Base-by-base conservation (phyloP, 2,797 vertebrate genomes). In the Nasua narica region DNA sequence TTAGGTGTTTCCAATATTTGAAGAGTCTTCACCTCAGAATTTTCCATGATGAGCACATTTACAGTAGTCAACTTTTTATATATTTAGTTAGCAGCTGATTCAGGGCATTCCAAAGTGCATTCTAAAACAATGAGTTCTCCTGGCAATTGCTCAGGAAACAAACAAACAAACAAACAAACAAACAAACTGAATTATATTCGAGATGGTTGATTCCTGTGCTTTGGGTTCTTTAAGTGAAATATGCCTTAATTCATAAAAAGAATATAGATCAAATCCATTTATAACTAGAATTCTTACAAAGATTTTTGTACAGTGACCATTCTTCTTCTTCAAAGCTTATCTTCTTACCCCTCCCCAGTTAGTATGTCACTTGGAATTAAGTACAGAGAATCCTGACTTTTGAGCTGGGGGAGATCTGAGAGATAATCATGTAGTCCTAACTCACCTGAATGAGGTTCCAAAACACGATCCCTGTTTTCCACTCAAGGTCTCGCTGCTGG, bases 31-130 rank as follows among this genome's bases (percentile, higher is more conserved):
- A 94, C 56, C 72, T 58, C 60, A 79, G 69, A 94, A 92, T 97
- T 97, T 91, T 83, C 65, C 48, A 54, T 88, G 81, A 72, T 94
- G 96, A 95, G 12, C 86, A 92, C 87, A 95, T 95, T 95, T 96
- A 67, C 29, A 81, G 79, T 96, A 89, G 95, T 87, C 69, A 69
- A 77, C 32, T 85, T 96, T 91, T 95, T 84, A 96, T 96, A 72
- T 93, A 77, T 97, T 94, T 95, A 62, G 74, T 92, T 92, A 90
- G 77, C 19, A 81, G 62, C 85, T 87, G 83, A 67, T 93, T 94
- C 29, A 79, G 87, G 54, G 40, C 69, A 77, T 92, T 97, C 81
- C 25, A 88, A 54, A 60, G 27, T 94, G 48, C 25, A 65, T 94
- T 90, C 32, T 96, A 52, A 93, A 96, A 86, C 84, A 94, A 23